A percentile compares a stretch with the other conserved stretches of the same genome.
phyloP scores from a whole-genome alignment of 2,113 vertebrate genomes.

The Rhodinocichla rosea region DNA sequence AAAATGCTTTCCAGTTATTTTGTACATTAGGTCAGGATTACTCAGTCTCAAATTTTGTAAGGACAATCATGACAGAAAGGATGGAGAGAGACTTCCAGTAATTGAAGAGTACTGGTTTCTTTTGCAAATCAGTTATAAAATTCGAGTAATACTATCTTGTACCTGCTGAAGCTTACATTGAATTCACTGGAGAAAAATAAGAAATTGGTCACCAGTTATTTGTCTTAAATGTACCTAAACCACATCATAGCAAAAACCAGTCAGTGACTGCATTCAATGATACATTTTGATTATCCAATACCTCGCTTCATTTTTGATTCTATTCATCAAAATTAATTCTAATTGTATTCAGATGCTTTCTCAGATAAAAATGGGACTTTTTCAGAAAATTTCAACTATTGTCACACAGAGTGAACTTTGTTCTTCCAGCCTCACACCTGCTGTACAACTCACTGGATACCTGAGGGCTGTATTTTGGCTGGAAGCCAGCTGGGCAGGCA shows the following conservation, averaged over 20 bases:
- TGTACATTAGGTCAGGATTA: not conserved
- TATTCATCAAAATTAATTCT: not conserved
- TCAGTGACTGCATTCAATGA: not conserved
- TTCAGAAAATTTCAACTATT: not conserved
- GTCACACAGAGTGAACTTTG: fast-evolving
- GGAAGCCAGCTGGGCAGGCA: not conserved
- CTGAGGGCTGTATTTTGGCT: not conserved
- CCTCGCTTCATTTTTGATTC: not conserved
- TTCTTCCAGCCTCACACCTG: fast-evolving
- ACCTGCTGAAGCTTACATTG: not conserved
- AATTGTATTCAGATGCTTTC: not conserved
- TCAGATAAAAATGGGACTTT: not conserved
- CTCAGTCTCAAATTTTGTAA: not conserved
- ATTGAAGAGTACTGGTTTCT: not conserved
- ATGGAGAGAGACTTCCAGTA: not conserved
- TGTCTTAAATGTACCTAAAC: not conserved
- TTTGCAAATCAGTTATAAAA: not conserved
- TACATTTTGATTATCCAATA: not conserved
- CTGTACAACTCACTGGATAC: fast-evolving
- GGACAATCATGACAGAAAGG: not conserved
- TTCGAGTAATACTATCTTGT: not conserved
- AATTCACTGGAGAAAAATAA: not conserved
- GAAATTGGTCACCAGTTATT: not conserved
- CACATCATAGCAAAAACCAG: not conserved
- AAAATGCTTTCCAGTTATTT: not conserved